These are phyloP conservation scores for Ectemnius cavifrons DNA, from an alignment of 2,888 invertebrate species.

Conservation along the genomic window DNA sequence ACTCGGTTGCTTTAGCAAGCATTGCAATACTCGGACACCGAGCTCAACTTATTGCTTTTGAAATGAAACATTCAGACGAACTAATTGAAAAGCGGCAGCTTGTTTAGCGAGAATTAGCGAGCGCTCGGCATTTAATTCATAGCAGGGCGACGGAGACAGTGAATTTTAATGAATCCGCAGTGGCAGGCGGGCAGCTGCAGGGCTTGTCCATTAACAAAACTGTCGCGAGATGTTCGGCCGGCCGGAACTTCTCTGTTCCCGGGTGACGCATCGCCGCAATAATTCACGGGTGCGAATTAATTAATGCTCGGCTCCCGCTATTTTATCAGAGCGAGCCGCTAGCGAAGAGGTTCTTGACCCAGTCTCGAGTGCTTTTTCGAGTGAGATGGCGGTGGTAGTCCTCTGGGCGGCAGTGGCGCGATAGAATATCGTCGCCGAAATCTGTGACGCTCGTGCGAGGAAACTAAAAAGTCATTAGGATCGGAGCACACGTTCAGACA, in stretches of 20 bases:
- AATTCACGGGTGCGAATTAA: conserved; percentile 52
- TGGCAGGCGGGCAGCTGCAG: too few relatives aligned
- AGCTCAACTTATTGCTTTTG: too few relatives aligned
- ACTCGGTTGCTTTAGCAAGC: too few relatives aligned
- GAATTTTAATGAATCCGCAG: conserved; percentile 3
- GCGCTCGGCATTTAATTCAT: neutral
- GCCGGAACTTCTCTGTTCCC: conserved; percentile 14
- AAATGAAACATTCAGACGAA: too few relatives aligned
- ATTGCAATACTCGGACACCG: too few relatives aligned
- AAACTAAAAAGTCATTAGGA: conserved; percentile 23
- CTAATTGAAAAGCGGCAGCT: too few relatives aligned
- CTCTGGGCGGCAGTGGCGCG: neutral
- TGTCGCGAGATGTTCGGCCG: conserved; percentile 49
- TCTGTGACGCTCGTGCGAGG: neutral
- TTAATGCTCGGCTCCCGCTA: conserved; percentile 46
- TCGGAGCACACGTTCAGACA: neutral
- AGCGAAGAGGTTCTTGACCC: conserved; percentile 38
- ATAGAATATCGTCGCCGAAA: neutral
- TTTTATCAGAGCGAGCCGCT: conserved; percentile 42
- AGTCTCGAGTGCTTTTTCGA: conserved; percentile 28
- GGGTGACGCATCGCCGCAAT: conserved; percentile 45
- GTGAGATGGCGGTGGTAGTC: too few relatives aligned
- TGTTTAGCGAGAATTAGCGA: neutral
- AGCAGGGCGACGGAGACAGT: neutral
- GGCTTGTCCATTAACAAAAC: conserved; percentile 52